phyloP scores from a whole-genome alignment of 2,797 vertebrate species.

The Danio tinwini region DNA sequence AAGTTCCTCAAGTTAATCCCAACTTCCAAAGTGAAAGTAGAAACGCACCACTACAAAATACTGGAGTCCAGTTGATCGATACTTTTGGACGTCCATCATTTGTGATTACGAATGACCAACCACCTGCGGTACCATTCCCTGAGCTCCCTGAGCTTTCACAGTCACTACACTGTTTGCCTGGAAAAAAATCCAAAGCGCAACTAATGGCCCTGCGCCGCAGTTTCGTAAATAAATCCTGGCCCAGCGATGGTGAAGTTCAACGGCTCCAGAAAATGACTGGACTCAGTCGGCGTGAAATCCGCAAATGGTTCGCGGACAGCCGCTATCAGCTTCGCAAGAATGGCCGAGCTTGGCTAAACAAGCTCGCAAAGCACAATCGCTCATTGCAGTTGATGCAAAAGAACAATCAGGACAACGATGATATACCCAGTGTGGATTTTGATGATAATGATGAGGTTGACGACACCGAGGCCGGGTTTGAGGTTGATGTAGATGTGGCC shows the following conservation, averaged over 20 bases:
- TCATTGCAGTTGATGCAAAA: neutral
- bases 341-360: conserved; percentile 54
- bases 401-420: conserved; percentile 22
- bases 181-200: conserved; percentile 63
- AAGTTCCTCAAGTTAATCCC: conserved; percentile 24
- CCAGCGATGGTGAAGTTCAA: conserved; percentile 56
- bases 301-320: conserved; percentile 68
- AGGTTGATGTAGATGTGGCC: conserved; percentile 47
- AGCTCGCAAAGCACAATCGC: conserved; percentile 32
- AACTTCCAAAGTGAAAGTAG: neutral
- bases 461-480: conserved; percentile 9
- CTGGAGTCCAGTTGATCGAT: conserved; percentile 14
- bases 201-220: conserved; percentile 59
- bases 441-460: conserved; percentile 15
- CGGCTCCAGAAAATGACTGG: conserved; percentile 60
- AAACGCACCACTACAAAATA: conserved; percentile 17
- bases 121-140: neutral
- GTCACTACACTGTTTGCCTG: conserved; percentile 20
- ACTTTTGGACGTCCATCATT: conserved; percentile 19
- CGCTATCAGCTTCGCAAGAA: conserved; percentile 63
- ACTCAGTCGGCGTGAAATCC: conserved; percentile 62
- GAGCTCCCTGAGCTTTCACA: conserved; percentile 39
- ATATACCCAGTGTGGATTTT: conserved; percentile 11
- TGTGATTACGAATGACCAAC: conserved; percentile 18
- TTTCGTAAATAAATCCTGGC: conserved; percentile 58